These are phyloP conservation scores for Cladopsammia gracilis DNA, from an alignment of 64 coral and sea anemone species.

Conservation along the genomic window DNA sequence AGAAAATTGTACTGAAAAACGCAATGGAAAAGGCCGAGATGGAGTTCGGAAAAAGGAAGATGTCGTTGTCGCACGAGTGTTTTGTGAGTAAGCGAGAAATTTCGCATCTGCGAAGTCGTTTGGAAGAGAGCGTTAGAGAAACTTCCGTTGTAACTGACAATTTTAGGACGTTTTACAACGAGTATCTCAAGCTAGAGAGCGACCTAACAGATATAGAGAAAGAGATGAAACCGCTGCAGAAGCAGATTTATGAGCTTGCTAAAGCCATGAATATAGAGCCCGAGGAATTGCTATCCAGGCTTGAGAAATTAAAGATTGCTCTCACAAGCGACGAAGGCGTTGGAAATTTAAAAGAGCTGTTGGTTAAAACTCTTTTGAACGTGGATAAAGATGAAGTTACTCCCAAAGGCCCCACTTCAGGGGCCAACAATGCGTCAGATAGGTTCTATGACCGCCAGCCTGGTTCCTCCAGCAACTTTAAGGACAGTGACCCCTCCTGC, in stretches of 20 bases:
- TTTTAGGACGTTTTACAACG: slow-evolving; percentile 21
- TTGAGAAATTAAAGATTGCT: slow-evolving; percentile 6
- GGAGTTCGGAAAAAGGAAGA: not conserved
- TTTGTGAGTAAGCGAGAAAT: not conserved
- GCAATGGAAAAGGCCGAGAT: not conserved
- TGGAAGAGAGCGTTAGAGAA: slow-evolving; percentile 4
- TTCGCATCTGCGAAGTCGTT: not conserved
- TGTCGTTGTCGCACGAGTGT: not conserved
- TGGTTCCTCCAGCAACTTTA: not conserved
- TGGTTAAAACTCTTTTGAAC: not conserved
- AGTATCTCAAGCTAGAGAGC: slow-evolving; percentile 9
- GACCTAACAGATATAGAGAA: not conserved
- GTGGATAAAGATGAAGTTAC: not conserved
- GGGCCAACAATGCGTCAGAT: not conserved
- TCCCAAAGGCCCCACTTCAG: not conserved
- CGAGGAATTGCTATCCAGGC: slow-evolving; percentile 9
- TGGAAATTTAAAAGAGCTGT: not conserved
- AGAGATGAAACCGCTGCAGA: not conserved
- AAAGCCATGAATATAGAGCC: slow-evolving; percentile 15
- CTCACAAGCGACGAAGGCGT: not conserved
- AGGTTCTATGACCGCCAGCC: not conserved
- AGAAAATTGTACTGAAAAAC: not conserved
- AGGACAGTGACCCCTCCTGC: not conserved
- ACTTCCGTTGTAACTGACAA: not conserved
- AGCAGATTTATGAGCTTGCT: not conserved